These are phyloP conservation scores for Cheilosia impressa DNA, from an alignment of 2,888 invertebrate species.

Conservation along the genomic window DNA sequence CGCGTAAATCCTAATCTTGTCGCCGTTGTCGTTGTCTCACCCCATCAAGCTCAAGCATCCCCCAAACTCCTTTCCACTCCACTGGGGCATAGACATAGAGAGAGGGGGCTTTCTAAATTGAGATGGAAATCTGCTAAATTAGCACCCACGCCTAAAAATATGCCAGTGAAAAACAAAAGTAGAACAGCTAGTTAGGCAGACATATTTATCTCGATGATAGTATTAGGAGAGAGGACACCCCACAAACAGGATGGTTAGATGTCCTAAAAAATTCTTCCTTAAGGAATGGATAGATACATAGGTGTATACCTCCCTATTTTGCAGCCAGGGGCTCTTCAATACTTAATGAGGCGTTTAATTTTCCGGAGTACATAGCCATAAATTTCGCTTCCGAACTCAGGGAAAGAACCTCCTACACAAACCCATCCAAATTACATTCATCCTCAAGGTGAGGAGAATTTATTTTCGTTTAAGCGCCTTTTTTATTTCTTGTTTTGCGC, in stretches of 20 bases:
- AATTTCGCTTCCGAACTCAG: conserved; percentile 52
- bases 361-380: conserved; percentile 66
- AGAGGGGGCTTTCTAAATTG: conserved; percentile 33
- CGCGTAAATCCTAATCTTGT: conserved; percentile 66
- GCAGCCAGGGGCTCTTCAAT: conserved; percentile 68
- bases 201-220: conserved; percentile 57
- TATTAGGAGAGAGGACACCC: conserved; percentile 22
- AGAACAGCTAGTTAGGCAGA: conserved; percentile 14
- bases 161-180: conserved; percentile 22
- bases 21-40: conserved; percentile 4
- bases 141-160: conserved; percentile 66
- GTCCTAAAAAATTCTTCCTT: background rate
- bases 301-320: background rate
- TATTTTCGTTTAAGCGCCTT: conserved; percentile 60
- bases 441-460: conserved; percentile 65
- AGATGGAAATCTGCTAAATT: conserved; percentile 70
- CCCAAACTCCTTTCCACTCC: conserved; percentile 4
- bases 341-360: conserved; percentile 75
- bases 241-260: background rate
- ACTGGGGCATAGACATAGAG: too few species aligned
- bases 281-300: too few species aligned
- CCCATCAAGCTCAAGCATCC: conserved; percentile 4
- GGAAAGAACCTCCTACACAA: conserved; percentile 1
- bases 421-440: conserved; percentile 7
- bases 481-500: conserved; percentile 41